These are phyloP conservation scores for Xiphias gladius DNA, from an alignment of 2,113 vertebrate species.

Conservation along the genomic window DNA sequence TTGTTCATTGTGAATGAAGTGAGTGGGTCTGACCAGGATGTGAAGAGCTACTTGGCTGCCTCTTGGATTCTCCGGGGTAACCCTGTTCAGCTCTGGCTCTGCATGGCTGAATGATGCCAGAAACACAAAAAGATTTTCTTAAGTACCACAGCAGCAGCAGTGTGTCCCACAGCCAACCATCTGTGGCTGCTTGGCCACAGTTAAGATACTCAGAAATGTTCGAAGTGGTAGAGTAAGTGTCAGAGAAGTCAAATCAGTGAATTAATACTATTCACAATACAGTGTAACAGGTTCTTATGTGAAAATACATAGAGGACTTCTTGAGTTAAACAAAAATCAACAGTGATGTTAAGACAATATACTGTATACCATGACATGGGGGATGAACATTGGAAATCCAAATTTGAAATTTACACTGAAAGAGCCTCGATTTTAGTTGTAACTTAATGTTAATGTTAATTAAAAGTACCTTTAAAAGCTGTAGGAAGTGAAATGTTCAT, in stretches of 20 bases:
- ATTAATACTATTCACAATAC: too few species aligned
- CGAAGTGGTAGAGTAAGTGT: neutral
- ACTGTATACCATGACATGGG: too few species aligned
- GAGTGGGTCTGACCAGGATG: constrained; percentile 32
- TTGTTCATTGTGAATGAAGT: constrained; percentile 38
- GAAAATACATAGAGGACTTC: too few species aligned
- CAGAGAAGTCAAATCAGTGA: neutral
- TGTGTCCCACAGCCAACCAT: neutral
- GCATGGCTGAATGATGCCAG: constrained; percentile 16
- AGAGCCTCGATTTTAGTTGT: too few species aligned
- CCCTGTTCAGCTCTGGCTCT: constrained; percentile 36
- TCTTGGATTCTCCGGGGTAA: constrained; percentile 60
- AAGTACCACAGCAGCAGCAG: constrained; percentile 1
- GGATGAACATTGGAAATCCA: too few species aligned
- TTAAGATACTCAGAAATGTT: neutral
- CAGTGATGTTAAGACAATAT: too few species aligned
- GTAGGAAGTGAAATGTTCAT: too few species aligned
- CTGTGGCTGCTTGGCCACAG: neutral
- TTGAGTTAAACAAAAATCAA: too few species aligned
- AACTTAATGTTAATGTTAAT: too few species aligned
- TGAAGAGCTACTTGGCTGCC: constrained; percentile 55
- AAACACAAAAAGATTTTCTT: constrained; percentile 32
- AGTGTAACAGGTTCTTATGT: too few species aligned
- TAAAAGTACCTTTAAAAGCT: too few species aligned
- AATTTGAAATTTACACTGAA: too few species aligned